Evolutionary conservation across 2,113 vertebrate species (phyloP).

Genomic region (Larimichthys polyactis): DNA sequence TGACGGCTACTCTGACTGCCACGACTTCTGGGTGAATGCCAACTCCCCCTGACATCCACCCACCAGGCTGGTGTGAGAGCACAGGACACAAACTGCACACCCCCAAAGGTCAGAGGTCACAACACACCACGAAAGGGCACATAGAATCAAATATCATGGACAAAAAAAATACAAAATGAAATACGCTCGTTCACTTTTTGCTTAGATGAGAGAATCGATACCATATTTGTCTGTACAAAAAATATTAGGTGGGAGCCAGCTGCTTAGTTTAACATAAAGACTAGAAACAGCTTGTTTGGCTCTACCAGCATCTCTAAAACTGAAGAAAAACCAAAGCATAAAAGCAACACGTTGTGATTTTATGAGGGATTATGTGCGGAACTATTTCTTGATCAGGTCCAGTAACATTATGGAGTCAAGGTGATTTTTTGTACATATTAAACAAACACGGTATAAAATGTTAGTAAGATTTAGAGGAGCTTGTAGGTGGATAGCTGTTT

Average conservation of each 20-base stretch:
- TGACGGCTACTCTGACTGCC: conserved; percentile 96
- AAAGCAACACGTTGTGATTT: background rate
- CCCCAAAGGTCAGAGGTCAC: conserved; percentile 91
- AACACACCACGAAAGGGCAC: background rate
- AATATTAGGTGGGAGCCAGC: background rate
- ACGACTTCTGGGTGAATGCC: conserved; percentile 98
- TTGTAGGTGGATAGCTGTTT: background rate
- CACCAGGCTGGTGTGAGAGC: conserved; percentile 95
- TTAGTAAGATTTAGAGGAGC: background rate
- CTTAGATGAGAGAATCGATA: background rate
- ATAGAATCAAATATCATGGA: background rate
- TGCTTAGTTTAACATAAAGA: background rate
- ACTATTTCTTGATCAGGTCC: background rate
- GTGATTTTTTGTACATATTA: background rate
- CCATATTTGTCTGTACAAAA: background rate
- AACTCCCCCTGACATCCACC: conserved; percentile 95
- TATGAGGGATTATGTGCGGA: background rate
- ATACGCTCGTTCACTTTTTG: background rate
- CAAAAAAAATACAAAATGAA: background rate
- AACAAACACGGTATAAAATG: background rate
- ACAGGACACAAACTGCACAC: conserved; percentile 95
- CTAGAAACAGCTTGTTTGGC: background rate
- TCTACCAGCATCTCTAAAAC: background rate
- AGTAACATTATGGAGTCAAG: background rate
- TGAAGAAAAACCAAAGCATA: background rate